Conservation (phyloP, 2,888 invertebrate species). For the Melanargia galathea region DNA sequence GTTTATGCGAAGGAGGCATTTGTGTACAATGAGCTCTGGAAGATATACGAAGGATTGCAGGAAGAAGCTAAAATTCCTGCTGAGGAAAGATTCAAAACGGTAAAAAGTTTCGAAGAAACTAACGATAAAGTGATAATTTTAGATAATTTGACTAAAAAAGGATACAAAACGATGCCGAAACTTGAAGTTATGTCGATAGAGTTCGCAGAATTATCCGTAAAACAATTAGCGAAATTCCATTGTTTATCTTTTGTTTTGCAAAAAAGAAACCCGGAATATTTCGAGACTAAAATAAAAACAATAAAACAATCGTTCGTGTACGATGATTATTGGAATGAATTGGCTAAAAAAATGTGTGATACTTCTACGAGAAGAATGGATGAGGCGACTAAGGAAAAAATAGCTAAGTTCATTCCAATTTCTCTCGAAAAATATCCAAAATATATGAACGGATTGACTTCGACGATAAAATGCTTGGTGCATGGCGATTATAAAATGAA, state of each 20-base stretch:
- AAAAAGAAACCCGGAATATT: slow-evolving; percentile 51
- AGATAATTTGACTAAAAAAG: slow-evolving; percentile 53
- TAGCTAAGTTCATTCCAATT: slow-evolving; percentile 41
- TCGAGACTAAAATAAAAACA: slow-evolving; percentile 43
- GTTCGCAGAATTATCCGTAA: slow-evolving; percentile 53
- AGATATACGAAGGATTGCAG: slow-evolving; percentile 52
- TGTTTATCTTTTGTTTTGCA: slow-evolving; percentile 54
- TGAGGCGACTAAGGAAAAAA: slow-evolving; percentile 42
- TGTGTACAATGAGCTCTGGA: slow-evolving; percentile 53
- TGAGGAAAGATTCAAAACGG: slow-evolving; percentile 50
- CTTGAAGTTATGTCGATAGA: slow-evolving; percentile 52
- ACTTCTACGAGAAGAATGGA: slow-evolving; percentile 43
- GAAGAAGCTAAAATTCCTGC: slow-evolving; percentile 49
- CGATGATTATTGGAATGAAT: slow-evolving; percentile 47
- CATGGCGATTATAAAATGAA: slow-evolving; percentile 66
- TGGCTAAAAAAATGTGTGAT: slow-evolving; percentile 42
- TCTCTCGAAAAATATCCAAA: slow-evolving; percentile 44
- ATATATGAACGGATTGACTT: slow-evolving; percentile 44
- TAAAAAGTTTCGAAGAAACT: slow-evolving; percentile 50
- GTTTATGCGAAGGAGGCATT: slow-evolving; percentile 54
- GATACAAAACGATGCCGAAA: slow-evolving; percentile 51
- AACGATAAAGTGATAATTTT: slow-evolving; percentile 53
- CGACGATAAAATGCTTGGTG: slow-evolving; percentile 48
- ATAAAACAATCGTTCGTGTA: slow-evolving; percentile 41
- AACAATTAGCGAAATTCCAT: slow-evolving; percentile 62